Evolutionary conservation across 2,888 invertebrate genomes (phyloP), one percentile per base, ranked within the genome.

Genomic region (Linnaemya tessellans): DNA sequence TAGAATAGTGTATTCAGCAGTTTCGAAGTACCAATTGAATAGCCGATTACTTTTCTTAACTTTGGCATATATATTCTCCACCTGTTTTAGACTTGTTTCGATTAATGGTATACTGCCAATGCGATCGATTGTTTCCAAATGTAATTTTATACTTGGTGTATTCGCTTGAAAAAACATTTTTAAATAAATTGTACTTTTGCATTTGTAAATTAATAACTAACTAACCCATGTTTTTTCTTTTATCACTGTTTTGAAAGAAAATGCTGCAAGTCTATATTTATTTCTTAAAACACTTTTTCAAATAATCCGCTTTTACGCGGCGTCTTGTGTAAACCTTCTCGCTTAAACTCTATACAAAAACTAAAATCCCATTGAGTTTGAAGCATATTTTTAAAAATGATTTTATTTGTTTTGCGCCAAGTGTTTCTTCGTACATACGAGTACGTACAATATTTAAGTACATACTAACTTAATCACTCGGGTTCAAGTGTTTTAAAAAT

Each of bases 91-190:
- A 58, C 97, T 95, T 49, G 95, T 95, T 90, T 96, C 97, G n/a
- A 98, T 95, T 78, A 98, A 95, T 0, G 98, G 98, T 65, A 98
- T 94, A 87, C 95, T 95, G 13, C 95, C 94, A 60, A 98, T 95
- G 87, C 97, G 94, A 64, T 95, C 94, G 15, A 97, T 94, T 78
- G 96, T 95, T 92, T 96, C 95, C 92, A 97, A 92, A 87, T 94
- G 94, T 73, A 92, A 81, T 84, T 89, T 92, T 88, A 87, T 89
- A 84, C 88, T 89, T 60, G 89, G 89, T 87, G 90, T 88, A 81
- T 88, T 89, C 70, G 90, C 89, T 89, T 81, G 38, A 51, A 25
- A 58, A 18, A 25, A 30, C 13, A 65, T 30, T 1, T 73, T 13
- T 41, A 43, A 56, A 71, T 64, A 3, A 58, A 38, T 25, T 43